Base-by-base conservation (phyloP, 2,888 invertebrate genomes). In the Clistopyga incitator region DNA sequence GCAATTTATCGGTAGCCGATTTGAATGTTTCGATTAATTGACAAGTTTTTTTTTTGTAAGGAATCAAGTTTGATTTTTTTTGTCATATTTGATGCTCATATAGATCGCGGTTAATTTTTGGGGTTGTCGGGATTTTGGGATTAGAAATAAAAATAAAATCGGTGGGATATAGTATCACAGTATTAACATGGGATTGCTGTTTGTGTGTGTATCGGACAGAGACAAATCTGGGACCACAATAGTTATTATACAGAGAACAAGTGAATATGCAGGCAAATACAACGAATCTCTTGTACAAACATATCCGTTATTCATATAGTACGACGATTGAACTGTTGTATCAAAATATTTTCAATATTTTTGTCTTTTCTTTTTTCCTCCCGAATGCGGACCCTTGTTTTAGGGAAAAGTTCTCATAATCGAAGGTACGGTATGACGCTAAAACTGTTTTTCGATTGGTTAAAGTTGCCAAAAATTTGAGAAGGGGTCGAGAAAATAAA, bases 241-340 rank as follows among this genome's bases (percentile, higher is more conserved):
- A 68, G 70, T 38, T 80, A 72, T 80, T 72, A 65, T 78, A 78
- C 84, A 84, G 59, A 84, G 70, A 84, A 81, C 81, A 84, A 81
- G 81, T 81, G 72, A 78, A 85, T 85, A 82, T 86, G 84, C 89
- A 89, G 88, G 89, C 89, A 89, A 87, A 86, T 89, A 87, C 88
- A 89, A 88, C 81, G 86, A 87, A 84, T 80, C 86, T 87, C 80
- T 84, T 81, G 76, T 85, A 77, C 87, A 84, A 84, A 86, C 84
- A 78, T 84, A 84, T 84, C 75, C 59, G 61, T 84, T 56, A 84
- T 74, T 81, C 52, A 71, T 71, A 72, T 74, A 59, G 70, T 71
- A 84, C 74, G 70, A 81, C 81, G 70, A 71, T 29, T 78, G 67
- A 29, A 78, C 18, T 71, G 42, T 56, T 29, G 65, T 65, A 11